Evolutionary conservation across 2,113 vertebrate species (phyloP).

Genomic region (Glaucidium brasilianum): DNA sequence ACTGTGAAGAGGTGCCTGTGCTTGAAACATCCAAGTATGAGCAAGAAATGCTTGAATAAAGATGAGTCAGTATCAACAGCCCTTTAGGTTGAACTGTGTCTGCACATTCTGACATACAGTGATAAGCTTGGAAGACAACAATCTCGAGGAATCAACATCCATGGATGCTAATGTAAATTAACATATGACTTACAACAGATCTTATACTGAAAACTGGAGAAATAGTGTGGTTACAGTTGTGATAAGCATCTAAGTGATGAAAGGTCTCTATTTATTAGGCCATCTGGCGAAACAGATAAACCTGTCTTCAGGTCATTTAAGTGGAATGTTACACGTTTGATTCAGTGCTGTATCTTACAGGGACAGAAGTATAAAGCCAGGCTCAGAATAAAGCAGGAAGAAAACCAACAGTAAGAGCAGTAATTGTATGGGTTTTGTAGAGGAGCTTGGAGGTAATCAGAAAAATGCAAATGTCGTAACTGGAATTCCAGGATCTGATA

Average conservation of each 20-base stretch:
- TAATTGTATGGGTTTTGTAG: neutral
- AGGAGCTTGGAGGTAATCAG: neutral
- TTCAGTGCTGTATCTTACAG: neutral
- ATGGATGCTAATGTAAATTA: constrained; percentile 24
- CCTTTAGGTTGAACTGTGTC: neutral
- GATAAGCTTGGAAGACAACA: constrained; percentile 45
- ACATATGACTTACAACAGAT: neutral
- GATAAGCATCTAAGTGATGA: constrained; percentile 41
- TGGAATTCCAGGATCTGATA: neutral
- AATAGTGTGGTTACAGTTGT: neutral
- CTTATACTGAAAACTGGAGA: neutral
- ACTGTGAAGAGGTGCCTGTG: neutral
- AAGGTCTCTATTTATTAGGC: constrained; percentile 22
- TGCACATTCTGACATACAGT: neutral
- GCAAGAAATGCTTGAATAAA: constrained; percentile 41
- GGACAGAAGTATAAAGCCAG: neutral
- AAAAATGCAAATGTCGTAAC: neutral
- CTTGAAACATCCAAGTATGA: neutral
- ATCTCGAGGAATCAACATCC: neutral
- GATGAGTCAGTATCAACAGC: constrained; percentile 10
- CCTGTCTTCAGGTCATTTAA: neutral
- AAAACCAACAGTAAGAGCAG: neutral
- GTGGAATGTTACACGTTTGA: neutral
- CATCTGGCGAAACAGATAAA: constrained; percentile 12
- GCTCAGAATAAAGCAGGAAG: neutral